A percentile compares a stretch with the other conserved stretches of the same genome.
Conservation (phyloP, 1,140 invertebrate genomes). For the Zaprionus vittiger region DNA sequence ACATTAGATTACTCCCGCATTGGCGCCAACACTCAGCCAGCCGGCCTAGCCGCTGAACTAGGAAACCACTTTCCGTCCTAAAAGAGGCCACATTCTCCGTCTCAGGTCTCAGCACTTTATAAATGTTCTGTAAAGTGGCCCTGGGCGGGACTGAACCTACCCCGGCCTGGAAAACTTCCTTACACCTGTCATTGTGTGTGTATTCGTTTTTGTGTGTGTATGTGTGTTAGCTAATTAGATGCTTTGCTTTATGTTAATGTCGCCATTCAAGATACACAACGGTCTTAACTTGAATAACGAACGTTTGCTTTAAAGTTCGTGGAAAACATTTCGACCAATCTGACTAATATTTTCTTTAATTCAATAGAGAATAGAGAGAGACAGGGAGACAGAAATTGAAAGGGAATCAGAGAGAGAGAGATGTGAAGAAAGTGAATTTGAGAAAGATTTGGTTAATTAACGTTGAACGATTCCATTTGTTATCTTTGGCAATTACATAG, state of each 20-base stretch:
- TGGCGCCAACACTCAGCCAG: no score
- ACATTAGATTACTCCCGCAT: no score
- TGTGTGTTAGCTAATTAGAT: constrained; percentile 65
- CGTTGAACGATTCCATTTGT: constrained; percentile 24
- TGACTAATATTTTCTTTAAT: background rate
- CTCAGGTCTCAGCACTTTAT: no score
- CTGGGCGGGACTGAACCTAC: no score
- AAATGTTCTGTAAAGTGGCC: no score
- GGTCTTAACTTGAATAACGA: background rate
- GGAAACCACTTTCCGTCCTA: no score
- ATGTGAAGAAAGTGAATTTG: background rate
- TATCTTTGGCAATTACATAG: background rate
- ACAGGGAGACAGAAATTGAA: background rate
- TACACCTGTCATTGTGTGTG: background rate
- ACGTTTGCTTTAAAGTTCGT: background rate
- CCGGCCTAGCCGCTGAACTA: no score
- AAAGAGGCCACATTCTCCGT: no score
- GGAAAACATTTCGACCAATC: background rate
- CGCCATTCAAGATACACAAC: constrained; percentile 1
- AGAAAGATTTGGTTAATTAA: background rate
- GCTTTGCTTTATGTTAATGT: constrained; percentile 72
- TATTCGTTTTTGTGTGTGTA: background rate
- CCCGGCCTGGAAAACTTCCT: no score
- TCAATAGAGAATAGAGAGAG: background rate
- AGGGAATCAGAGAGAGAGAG: background rate